phyloP scores from a whole-genome alignment of 2,888 invertebrate species.

The Drosophila formosana region DNA sequence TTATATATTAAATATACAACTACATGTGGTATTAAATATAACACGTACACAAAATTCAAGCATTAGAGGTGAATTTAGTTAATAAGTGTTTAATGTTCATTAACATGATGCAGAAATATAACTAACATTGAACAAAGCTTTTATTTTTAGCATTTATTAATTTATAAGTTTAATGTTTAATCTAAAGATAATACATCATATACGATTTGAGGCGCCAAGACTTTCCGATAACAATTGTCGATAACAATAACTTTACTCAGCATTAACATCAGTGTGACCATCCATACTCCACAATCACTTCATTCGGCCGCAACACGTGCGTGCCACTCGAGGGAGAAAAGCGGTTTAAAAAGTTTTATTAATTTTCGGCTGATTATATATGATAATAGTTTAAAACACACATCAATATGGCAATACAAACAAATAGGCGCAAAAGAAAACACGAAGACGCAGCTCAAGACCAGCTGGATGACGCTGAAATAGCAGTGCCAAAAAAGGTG shows the following conservation, averaged over 20 bases:
- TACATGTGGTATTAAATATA: background rate
- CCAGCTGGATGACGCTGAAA: slow-evolving; percentile 58
- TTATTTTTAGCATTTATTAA: background rate
- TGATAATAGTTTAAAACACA: slow-evolving; percentile 7
- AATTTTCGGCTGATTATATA: slow-evolving; percentile 6
- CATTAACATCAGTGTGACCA: background rate
- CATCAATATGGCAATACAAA: slow-evolving; percentile 76
- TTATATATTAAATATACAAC: background rate
- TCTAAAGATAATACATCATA: slow-evolving; percentile 7
- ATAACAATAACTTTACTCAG: slow-evolving; percentile 13
- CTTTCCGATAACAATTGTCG: slow-evolving; percentile 21
- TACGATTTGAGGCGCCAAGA: slow-evolving; percentile 17
- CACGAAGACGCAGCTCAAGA: slow-evolving; percentile 46
- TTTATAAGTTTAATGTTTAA: slow-evolving; percentile 3
- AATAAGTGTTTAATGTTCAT: slow-evolving; percentile 18
- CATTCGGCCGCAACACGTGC: slow-evolving; percentile 52
- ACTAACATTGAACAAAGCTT: background rate
- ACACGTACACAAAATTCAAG: background rate
- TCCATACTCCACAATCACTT: background rate
- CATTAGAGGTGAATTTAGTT: slow-evolving; percentile 5
- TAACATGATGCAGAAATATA: slow-evolving; percentile 7
- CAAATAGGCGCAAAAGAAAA: slow-evolving; percentile 80
- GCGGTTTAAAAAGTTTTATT: slow-evolving; percentile 19
- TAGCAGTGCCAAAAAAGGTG: slow-evolving; percentile 74
- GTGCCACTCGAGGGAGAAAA: slow-evolving; percentile 24